phyloP scores from a whole-genome alignment of 2,888 invertebrate genomes.

The Neoascia interrupta region DNA sequence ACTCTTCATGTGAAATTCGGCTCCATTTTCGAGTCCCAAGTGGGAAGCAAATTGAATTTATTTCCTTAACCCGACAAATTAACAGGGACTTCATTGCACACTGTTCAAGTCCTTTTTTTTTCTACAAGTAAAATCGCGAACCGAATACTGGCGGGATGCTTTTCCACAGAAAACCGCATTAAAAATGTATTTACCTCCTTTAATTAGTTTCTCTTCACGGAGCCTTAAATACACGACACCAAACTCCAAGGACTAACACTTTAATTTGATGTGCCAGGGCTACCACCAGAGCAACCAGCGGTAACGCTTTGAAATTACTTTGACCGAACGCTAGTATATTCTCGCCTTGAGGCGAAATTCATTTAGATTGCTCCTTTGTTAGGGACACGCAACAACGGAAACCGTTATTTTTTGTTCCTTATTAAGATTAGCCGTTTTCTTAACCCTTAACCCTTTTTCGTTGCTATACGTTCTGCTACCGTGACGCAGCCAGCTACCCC shows the following conservation, averaged over 20 bases:
- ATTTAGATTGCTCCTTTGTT: constrained; percentile 69
- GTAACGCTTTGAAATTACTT: constrained; percentile 50
- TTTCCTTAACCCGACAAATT: constrained; percentile 33
- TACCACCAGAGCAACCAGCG: constrained; percentile 21
- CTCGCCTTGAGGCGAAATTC: constrained; percentile 71
- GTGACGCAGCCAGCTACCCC: not conserved
- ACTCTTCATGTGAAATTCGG: no score
- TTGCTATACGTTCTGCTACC: no score
- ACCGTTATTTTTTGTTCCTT: no score
- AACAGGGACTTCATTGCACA: constrained; percentile 28
- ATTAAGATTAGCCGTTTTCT: constrained; percentile 71
- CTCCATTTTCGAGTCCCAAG: no score
- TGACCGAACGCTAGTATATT: constrained; percentile 62
- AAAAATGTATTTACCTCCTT: constrained; percentile 72
- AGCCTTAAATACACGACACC: constrained; percentile 58
- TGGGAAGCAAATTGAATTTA: constrained; percentile 48
- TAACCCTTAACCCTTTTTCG: constrained; percentile 66
- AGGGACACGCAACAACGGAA: constrained; percentile 44
- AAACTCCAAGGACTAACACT: constrained; percentile 60
- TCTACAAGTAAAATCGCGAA: constrained; percentile 19
- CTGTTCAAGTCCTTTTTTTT: not conserved
- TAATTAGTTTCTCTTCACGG: constrained; percentile 71
- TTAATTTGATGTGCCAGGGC: constrained; percentile 60
- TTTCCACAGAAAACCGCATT: constrained; percentile 68
- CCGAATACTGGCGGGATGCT: constrained; percentile 29